These are phyloP conservation scores for Plebejus melissa DNA, from an alignment of 2,888 invertebrate genomes.

Conservation along the genomic window DNA sequence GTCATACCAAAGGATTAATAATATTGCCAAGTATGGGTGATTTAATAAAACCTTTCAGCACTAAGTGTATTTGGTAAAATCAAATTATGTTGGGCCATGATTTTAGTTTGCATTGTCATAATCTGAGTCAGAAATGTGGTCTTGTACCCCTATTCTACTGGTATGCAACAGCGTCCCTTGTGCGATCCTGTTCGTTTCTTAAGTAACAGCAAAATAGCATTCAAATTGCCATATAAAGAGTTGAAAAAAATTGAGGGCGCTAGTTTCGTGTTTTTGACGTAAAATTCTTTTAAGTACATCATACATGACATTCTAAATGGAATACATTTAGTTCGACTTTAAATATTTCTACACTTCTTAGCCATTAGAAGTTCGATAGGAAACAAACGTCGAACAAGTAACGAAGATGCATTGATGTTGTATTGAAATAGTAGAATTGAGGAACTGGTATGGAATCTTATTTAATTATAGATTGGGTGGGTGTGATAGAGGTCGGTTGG, in stretches of 20 bases:
- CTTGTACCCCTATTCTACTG: neutral
- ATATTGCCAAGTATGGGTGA: conserved; percentile 35
- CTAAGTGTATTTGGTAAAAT: conserved; percentile 19
- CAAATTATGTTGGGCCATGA: conserved; percentile 17
- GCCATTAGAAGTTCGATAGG: too few species aligned
- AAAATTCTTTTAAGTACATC: too few species aligned
- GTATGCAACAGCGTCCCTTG: neutral
- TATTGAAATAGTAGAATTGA: neutral
- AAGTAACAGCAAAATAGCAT: too few species aligned
- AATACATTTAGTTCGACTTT: too few species aligned
- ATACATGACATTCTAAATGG: too few species aligned
- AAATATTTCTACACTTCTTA: too few species aligned
- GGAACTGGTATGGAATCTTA: neutral
- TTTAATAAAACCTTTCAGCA: conserved; percentile 37
- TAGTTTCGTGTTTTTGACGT: too few species aligned
- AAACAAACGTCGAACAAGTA: neutral
- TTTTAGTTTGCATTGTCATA: conserved; percentile 13
- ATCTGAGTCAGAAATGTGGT: conserved; percentile 11
- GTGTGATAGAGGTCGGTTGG: neutral
- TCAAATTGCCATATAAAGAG: too few species aligned
- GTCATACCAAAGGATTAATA: conserved; percentile 32
- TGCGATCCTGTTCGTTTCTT: neutral
- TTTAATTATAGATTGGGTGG: neutral
- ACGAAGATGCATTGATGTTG: neutral
- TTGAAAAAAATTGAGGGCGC: too few species aligned